phyloP scores from a whole-genome alignment of 2,888 invertebrate species.

The Cephus runcator region DNA sequence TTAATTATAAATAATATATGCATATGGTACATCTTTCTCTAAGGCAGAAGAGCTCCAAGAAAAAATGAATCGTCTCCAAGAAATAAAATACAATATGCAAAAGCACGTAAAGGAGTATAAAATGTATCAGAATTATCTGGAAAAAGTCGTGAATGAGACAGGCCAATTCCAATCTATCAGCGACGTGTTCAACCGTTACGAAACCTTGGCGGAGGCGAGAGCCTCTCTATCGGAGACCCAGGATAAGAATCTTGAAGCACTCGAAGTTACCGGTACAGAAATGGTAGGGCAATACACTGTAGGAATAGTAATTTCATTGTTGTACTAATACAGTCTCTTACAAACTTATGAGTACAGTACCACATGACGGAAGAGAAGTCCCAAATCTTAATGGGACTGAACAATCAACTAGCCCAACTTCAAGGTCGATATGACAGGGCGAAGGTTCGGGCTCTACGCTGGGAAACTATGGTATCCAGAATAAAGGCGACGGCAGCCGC shows the following conservation, averaged over 20 bases:
- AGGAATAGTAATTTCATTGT: not conserved
- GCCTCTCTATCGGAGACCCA: constrained; percentile 69
- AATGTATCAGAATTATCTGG: constrained; percentile 72
- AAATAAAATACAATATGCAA: constrained; percentile 70
- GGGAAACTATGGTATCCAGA: constrained; percentile 72
- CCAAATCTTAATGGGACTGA: constrained; percentile 73
- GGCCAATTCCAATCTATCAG: constrained; percentile 71
- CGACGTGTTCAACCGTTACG: constrained; percentile 74
- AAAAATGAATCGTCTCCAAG: constrained; percentile 67
- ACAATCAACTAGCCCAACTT: constrained; percentile 72
- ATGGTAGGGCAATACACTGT: constrained; percentile 55
- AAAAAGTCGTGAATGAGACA: constrained; percentile 69
- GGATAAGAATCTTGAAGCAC: constrained; percentile 68
- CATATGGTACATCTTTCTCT: not conserved
- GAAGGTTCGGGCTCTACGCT: constrained; percentile 70
- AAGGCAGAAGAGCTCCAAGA: constrained; percentile 67
- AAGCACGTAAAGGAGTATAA: constrained; percentile 70
- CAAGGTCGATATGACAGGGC: constrained; percentile 73
- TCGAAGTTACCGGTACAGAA: constrained; percentile 71
- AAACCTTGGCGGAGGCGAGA: constrained; percentile 72
- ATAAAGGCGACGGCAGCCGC: constrained; percentile 70
- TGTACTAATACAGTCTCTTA: not conserved
- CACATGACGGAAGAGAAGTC: constrained; percentile 72
- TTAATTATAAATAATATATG: not conserved
- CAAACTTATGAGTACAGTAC: constrained; percentile 35